Conservation (phyloP, 2,113 vertebrate genomes). For the Psophia crepitans region DNA sequence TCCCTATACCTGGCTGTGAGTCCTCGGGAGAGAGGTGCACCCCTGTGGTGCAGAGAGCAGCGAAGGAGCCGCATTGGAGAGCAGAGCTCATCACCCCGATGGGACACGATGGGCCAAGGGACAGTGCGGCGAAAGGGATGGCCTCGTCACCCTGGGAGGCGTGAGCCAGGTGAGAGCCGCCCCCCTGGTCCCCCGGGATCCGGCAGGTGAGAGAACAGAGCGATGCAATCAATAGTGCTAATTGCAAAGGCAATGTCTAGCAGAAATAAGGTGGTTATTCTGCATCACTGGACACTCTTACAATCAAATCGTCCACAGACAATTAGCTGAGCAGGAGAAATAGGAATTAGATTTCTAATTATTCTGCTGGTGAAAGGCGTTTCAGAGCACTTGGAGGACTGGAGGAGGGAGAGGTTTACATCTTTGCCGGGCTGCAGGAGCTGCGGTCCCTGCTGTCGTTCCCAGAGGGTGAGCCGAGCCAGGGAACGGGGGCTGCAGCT, state of each 20-base stretch:
- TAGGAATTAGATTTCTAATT: conserved; percentile 78
- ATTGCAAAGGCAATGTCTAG: conserved; percentile 74
- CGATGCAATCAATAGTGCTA: conserved; percentile 45
- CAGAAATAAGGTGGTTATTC: conserved; percentile 78
- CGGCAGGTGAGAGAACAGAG: conserved; percentile 59
- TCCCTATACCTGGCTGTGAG: neutral
- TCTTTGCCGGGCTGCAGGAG: neutral
- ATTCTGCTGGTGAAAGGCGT: conserved; percentile 61
- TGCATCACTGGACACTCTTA: conserved; percentile 74
- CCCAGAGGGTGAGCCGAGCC: neutral
- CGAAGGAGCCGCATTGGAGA: accelerated
- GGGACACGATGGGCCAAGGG: accelerated
- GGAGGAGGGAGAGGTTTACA: conserved; percentile 39
- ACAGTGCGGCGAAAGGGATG: accelerated
- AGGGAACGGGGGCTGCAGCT: neutral
- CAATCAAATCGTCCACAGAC: conserved; percentile 77
- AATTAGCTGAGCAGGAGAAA: conserved; percentile 78
- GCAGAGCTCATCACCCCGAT: accelerated
- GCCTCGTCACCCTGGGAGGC: neutral
- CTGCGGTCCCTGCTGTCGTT: neutral
- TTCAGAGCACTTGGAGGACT: conserved; percentile 29
- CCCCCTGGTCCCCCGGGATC: neutral
- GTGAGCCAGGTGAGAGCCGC: neutral
- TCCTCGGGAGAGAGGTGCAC: neutral
- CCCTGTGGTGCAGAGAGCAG: neutral